A percentile compares a stretch with the other conserved stretches of the same genome.
These are phyloP conservation scores for Ramazzottius varieornatus DNA, from an alignment of 2,888 invertebrate species.

Conservation along the genomic window DNA sequence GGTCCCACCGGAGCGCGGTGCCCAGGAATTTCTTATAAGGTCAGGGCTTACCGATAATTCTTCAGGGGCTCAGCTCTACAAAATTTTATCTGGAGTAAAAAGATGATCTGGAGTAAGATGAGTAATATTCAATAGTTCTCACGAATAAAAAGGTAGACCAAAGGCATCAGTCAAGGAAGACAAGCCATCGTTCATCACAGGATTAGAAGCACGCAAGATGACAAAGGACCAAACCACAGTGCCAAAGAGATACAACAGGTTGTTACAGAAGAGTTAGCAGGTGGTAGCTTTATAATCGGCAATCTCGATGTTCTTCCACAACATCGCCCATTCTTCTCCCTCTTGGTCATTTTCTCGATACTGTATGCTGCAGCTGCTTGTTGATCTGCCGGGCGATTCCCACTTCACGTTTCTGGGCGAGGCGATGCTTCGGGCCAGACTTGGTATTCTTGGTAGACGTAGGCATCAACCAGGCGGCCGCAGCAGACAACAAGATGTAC, in stretches of 20 bases:
- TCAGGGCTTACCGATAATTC: too few relatives aligned
- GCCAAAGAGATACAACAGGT: constrained; percentile 71
- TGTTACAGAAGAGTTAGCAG: constrained; percentile 96
- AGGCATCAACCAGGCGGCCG: constrained; percentile 71
- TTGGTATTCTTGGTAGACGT: constrained; percentile 92
- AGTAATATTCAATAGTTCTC: too few relatives aligned
- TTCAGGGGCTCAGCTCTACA: too few relatives aligned
- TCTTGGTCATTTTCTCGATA: constrained; percentile 50
- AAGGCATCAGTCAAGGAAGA: constrained; percentile 68
- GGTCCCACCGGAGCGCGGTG: too few relatives aligned
- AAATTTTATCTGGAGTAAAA: too few relatives aligned
- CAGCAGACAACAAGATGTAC: constrained; percentile 54
- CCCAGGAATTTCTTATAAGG: too few relatives aligned
- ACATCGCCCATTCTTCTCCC: constrained; percentile 93
- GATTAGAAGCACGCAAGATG: constrained; percentile 57
- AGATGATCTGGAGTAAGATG: too few relatives aligned
- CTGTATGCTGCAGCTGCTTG: constrained; percentile 7
- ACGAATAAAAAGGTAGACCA: too few relatives aligned
- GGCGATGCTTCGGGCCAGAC: constrained; percentile 76
- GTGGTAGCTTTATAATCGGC: constrained; percentile 98
- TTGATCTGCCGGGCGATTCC: constrained; percentile 27
- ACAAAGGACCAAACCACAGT: constrained; percentile 83
- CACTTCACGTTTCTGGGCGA: constrained; percentile 27
- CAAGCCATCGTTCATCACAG: constrained; percentile 72
- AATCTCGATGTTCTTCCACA: constrained; percentile 99